Conservation (phyloP, 2,797 vertebrate species). For the Microctenopoma stevenorrisi region DNA sequence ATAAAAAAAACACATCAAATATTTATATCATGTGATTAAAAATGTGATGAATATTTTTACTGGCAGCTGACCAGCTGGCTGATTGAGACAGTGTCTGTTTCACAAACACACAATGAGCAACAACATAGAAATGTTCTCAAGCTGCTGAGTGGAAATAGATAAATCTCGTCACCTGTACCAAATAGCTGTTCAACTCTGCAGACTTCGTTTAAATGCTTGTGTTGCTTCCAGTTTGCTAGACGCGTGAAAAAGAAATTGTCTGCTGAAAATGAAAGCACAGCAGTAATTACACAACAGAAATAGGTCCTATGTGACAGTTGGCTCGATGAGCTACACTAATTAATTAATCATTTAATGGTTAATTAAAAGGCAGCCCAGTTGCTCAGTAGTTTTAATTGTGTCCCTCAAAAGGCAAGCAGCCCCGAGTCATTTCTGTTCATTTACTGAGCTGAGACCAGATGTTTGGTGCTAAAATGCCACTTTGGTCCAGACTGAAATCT, state of each 20-base stretch:
- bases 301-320: slow-evolving; percentile 26
- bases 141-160: neutral
- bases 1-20: slow-evolving; percentile 30
- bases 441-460: neutral
- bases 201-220: neutral
- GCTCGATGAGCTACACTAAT: slow-evolving; percentile 23
- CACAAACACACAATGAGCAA: slow-evolving; percentile 4
- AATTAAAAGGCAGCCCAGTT: slow-evolving; percentile 37
- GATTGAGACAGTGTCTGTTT: neutral
- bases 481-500: too few species aligned
- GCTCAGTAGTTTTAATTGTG: neutral
- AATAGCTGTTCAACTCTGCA: neutral
- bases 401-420: neutral
- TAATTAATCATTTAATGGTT: slow-evolving; percentile 43
- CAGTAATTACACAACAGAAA: slow-evolving; percentile 27
- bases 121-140: neutral
- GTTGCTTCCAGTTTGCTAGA: neutral
- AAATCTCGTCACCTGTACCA: neutral
- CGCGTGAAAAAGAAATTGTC: neutral
- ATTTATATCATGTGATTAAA: slow-evolving; percentile 35
- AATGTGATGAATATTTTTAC: slow-evolving; percentile 32
- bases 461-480: too few species aligned
- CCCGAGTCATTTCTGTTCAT: neutral
- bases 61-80: slow-evolving; percentile 49
- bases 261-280: slow-evolving; percentile 10